Conservation (phyloP, 2,797 vertebrate species). For the Pseudocheirus occidentalis region DNA sequence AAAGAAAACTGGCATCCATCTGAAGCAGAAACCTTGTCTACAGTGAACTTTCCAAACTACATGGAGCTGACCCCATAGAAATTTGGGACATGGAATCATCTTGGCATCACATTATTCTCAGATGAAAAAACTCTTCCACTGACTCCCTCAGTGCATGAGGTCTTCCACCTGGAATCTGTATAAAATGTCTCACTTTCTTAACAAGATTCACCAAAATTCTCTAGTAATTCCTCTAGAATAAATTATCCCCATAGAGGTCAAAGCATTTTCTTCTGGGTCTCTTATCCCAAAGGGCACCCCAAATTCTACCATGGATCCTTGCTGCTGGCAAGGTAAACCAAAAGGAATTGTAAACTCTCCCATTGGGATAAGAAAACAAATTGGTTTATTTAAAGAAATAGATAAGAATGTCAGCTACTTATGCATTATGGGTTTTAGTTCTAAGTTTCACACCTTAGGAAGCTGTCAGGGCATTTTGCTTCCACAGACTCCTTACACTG, state of each 20-base stretch:
- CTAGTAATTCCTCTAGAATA: neutral
- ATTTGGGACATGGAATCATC: neutral
- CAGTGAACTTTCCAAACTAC: neutral
- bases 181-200: neutral
- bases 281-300: neutral
- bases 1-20: neutral
- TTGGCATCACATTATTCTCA: neutral
- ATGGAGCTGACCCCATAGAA: neutral
- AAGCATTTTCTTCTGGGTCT: neutral
- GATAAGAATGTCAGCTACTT: neutral
- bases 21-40: neutral
- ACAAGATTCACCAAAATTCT: neutral
- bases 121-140: neutral
- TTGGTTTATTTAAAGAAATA: neutral
- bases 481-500: neutral
- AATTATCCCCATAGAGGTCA: neutral
- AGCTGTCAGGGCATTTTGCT: neutral
- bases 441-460: neutral
- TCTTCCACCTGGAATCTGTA: neutral
- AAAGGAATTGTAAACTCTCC: neutral
- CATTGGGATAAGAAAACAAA: neutral
- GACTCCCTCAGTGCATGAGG: neutral
- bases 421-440: neutral
- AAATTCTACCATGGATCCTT: neutral
- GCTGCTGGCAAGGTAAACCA: neutral